Evolutionary conservation across 2,113 vertebrate genomes (phyloP).

Genomic region (Phrynosoma blainvillii): DNA sequence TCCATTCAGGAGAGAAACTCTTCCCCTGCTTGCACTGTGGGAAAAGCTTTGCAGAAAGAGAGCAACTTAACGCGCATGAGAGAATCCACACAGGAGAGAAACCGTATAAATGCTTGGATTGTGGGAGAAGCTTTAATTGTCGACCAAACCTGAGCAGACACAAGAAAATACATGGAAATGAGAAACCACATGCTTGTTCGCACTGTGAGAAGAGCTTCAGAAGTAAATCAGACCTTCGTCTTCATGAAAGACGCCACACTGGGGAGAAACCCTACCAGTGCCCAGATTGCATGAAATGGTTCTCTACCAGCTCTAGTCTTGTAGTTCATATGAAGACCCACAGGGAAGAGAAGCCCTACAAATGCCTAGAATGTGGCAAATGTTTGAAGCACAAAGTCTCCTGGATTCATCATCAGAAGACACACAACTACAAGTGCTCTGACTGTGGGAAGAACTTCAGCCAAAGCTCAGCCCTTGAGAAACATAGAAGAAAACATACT

Average conservation of each 20-base stretch:
- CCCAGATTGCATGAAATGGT: not conserved
- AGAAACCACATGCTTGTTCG: not conserved
- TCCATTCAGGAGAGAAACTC: not conserved
- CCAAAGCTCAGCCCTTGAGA: not conserved
- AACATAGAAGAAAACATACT: not conserved
- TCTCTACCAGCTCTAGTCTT: not conserved
- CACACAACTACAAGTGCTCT: not conserved
- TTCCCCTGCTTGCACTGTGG: not conserved
- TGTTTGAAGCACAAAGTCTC: not conserved
- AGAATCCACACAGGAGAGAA: slow-evolving; percentile 3
- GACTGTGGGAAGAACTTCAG: slow-evolving; percentile 18
- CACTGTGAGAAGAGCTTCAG: not conserved
- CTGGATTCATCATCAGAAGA: not conserved
- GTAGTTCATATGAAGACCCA: not conserved
- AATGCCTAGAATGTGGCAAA: not conserved
- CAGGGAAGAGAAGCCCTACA: not conserved
- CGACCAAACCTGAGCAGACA: not conserved
- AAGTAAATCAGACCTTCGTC: not conserved
- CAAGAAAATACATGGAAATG: not conserved
- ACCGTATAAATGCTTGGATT: not conserved
- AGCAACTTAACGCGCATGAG: not conserved
- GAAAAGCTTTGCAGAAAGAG: not conserved
- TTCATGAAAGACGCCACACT: not conserved
- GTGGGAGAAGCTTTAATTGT: not conserved
- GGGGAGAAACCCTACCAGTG: not conserved